Conservation (phyloP, 2,797 vertebrate species). For the Brotula barbata region DNA sequence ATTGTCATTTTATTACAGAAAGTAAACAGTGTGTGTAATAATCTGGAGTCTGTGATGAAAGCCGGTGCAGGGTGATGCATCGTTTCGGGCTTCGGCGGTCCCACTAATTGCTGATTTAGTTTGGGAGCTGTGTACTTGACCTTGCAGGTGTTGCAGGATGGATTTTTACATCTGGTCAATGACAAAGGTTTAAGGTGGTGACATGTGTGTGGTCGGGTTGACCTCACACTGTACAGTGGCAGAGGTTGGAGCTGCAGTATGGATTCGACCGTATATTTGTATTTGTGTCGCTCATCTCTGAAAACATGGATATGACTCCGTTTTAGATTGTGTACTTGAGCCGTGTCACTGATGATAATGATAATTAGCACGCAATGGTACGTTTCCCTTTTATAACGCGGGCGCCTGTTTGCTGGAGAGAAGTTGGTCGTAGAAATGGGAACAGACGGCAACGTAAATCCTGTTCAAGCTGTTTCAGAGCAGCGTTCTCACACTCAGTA, state of each 20-base stretch:
- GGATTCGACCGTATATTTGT: neutral
- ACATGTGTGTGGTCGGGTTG: too few relatives aligned
- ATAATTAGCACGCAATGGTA: too few relatives aligned
- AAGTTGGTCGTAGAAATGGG: too few relatives aligned
- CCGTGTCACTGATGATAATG: too few relatives aligned
- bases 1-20: slow-evolving; percentile 15
- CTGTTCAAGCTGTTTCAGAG: too few relatives aligned
- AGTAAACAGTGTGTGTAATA: slow-evolving; percentile 36
- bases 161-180: neutral
- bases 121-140: slow-evolving; percentile 25
- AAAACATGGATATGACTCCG: too few relatives aligned
- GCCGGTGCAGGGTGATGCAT: neutral
- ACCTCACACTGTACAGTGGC: neutral
- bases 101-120: slow-evolving; percentile 33
- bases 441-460: too few relatives aligned
- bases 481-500: too few relatives aligned
- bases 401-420: too few relatives aligned
- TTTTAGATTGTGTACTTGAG: too few relatives aligned
- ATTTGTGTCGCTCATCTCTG: neutral
- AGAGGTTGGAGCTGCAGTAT: neutral
- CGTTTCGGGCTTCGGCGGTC: neutral
- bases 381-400: too few relatives aligned
- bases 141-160: slow-evolving; percentile 17
- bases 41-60: slow-evolving; percentile 33
- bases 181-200: neutral